Base-by-base conservation (phyloP, 2,113 vertebrate species). In the Rhodinocichla rosea region DNA sequence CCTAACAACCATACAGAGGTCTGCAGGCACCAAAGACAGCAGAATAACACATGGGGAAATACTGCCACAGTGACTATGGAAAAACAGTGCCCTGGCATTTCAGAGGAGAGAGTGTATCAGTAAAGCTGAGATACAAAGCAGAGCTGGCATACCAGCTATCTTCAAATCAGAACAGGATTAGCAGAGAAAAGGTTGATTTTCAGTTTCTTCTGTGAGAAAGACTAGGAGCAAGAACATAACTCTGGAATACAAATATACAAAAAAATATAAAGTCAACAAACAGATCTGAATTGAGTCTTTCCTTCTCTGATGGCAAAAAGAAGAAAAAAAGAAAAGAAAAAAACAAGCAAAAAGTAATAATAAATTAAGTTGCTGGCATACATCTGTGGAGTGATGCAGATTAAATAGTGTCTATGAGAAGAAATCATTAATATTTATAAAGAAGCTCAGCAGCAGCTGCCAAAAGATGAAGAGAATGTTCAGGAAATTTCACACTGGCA, bases 391-490 rank as follows among this genome's bases (percentile, higher is more conserved):
- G 8, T 35, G 42, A 65, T 52, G 55, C 12, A 70, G 64, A 93
- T 89, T 70, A 83, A 80, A 83, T 23, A 59, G 23, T 62, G 13
- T 35, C 55, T 88, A 9, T 53, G 55, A 67, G 83, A 95, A 90
- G 15, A 30, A 89, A 47, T 35, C 63, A 74, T 93, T 88, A 95
- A 92, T 92, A 96, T 96, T 93, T 83, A 96, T 60, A 52, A 86
- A 89, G 71, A 90, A 83, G 22, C 47, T 86, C 86, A 73, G 69
- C 75, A 74, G 88, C 68, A 78, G 39, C 76, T 83, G 79, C 47
- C 75, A 89, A 86, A 92, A 27, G 33, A 92, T 86, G 50, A 80
- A 83, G 83, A 22, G 52, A 83, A 86, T 74, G 49, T 87, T 90
- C 30, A 69, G 35, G 40, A 92, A 83, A 70, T 64, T 88, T 95